Conservation (phyloP, 2,113 vertebrate species). For the Axis porcinus region DNA sequence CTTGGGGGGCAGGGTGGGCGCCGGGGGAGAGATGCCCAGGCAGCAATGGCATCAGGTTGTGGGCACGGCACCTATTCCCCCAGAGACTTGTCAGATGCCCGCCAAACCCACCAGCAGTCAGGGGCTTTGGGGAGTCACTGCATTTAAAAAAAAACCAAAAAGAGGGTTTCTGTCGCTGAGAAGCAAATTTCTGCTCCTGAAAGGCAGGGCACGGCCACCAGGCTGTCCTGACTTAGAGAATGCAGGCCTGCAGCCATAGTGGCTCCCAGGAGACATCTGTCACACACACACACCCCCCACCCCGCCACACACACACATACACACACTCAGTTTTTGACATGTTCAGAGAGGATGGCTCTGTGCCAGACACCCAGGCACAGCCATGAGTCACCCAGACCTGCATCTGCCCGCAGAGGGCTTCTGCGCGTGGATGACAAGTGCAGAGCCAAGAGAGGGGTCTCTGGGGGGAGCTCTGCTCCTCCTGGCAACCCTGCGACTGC, state of each 20-base stretch:
- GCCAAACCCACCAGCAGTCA: too few relatives aligned
- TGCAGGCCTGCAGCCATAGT: rapidly evolving
- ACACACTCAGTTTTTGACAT: rapidly evolving
- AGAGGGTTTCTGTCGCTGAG: background rate
- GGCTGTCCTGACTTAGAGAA: rapidly evolving
- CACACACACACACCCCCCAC: background rate
- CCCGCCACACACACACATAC: too few relatives aligned
- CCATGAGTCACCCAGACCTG: rapidly evolving
- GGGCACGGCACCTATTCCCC: background rate
- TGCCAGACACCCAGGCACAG: background rate
- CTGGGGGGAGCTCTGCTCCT: background rate
- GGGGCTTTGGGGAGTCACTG: background rate
- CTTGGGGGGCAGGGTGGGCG: background rate
- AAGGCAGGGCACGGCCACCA: rapidly evolving
- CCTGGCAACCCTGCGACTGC: rapidly evolving
- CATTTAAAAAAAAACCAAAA: background rate
- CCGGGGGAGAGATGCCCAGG: rapidly evolving
- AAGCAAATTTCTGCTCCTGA: background rate
- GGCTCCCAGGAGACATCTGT: background rate
- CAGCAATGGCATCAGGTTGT: rapidly evolving
- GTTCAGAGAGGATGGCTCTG: background rate
- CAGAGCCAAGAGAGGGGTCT: background rate
- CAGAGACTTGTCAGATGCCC: rapidly evolving
- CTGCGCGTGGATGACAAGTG: rapidly evolving
- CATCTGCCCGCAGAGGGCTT: background rate